Percentiles rank a stretch among this genome's conserved stretches.
Evolutionary conservation across 2,113 vertebrate species (phyloP).

Genomic region (Peucedramus taeniatus): DNA sequence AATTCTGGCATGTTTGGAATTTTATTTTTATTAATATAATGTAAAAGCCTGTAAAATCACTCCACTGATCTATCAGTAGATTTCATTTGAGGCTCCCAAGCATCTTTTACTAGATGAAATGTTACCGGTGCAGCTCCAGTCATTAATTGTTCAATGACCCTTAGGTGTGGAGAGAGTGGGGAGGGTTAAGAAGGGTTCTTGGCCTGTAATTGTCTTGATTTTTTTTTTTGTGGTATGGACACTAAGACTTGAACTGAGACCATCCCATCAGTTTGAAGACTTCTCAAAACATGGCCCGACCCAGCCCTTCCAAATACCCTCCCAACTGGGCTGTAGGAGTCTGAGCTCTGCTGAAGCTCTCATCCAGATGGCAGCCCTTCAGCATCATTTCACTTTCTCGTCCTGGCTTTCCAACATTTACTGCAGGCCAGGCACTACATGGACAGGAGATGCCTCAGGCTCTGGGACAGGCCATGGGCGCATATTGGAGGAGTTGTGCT

Average conservation of each 20-base stretch:
- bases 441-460: neutral
- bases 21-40: conserved; percentile 51
- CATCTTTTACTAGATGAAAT: conserved; percentile 28
- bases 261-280: neutral
- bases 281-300: neutral
- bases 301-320: neutral
- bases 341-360: neutral
- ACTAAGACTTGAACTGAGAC: neutral
- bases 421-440: neutral
- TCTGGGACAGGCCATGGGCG: neutral
- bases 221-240: neutral
- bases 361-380: neutral
- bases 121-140: neutral
- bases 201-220: neutral
- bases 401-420: neutral
- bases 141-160: neutral
- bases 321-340: neutral
- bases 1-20: conserved; percentile 16
- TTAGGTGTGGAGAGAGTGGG: neutral
- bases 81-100: neutral
- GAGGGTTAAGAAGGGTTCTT: neutral
- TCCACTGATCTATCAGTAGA: neutral
- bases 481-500: accelerated
- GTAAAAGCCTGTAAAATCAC: conserved; percentile 34
- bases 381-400: neutral